Evolutionary conservation across 2,888 invertebrate genomes (phyloP).

Genomic region (Allophyes oxyacanthae): DNA sequence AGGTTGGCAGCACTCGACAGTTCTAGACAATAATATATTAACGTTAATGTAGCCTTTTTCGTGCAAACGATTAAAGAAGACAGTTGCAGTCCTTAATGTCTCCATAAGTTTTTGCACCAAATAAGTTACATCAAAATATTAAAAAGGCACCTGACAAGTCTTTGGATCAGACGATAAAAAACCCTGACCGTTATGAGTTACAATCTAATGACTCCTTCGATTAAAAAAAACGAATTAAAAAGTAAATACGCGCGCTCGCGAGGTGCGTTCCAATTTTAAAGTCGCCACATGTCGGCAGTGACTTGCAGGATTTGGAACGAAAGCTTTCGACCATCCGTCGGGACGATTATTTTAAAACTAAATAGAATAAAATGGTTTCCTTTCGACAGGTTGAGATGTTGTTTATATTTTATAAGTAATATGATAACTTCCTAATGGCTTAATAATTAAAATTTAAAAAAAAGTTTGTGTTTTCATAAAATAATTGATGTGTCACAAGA

Average conservation of each 20-base stretch:
- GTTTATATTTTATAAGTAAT: constrained; percentile 58
- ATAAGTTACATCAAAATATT: constrained; percentile 70
- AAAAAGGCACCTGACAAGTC: constrained; percentile 75
- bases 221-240: constrained; percentile 74
- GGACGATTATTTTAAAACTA: constrained; percentile 61
- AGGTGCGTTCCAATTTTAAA: constrained; percentile 77
- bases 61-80: constrained; percentile 51
- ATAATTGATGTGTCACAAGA: too few species aligned
- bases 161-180: constrained; percentile 69
- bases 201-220: constrained; percentile 83
- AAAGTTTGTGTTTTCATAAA: not conserved
- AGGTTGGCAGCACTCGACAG: constrained; percentile 55
- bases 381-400: constrained; percentile 57
- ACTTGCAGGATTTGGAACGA: constrained; percentile 73
- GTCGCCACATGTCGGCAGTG: constrained; percentile 85
- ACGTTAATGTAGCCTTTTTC: constrained; percentile 42
- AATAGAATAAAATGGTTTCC: constrained; percentile 59
- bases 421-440: constrained; percentile 55
- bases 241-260: constrained; percentile 75
- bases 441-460: constrained; percentile 33
- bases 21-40: constrained; percentile 60
- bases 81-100: constrained; percentile 66
- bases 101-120: constrained; percentile 66
- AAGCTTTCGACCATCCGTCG: constrained; percentile 54
- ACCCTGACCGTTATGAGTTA: constrained; percentile 82